These are phyloP conservation scores for Cassiopea xamachana DNA, from an alignment of 30 jellyfish, hydroid and myxozoan genomes.

Conservation along the genomic window DNA sequence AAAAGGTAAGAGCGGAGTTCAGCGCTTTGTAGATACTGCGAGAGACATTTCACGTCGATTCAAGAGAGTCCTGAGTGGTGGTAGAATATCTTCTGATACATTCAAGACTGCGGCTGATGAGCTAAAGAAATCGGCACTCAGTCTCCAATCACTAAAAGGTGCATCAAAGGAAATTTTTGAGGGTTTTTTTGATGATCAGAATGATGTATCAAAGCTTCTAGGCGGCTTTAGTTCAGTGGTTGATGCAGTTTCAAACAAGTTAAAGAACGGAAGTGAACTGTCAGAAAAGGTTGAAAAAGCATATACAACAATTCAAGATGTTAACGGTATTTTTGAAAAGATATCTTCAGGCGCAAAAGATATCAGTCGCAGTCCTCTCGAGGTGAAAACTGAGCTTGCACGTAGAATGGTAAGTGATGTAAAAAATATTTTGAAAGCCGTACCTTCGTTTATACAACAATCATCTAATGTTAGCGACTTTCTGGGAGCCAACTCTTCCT, in stretches of 20 bases:
- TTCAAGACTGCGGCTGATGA: conserved; percentile 74
- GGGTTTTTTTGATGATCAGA: conserved; percentile 77
- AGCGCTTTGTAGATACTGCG: conserved; percentile 54
- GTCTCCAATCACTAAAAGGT: conserved; percentile 65
- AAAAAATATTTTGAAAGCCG: conserved; percentile 50
- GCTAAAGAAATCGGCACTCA: conserved; percentile 65
- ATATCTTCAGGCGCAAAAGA: conserved; percentile 42
- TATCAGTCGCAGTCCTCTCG: conserved; percentile 82
- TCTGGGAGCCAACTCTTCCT: conserved; percentile 65
- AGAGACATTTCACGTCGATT: conserved; percentile 66
- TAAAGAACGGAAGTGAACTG: conserved; percentile 59
- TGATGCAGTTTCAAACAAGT: conserved; percentile 62
- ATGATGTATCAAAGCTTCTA: conserved; percentile 64
- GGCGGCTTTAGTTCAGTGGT: conserved; percentile 65
- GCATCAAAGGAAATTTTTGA: conserved; percentile 76
- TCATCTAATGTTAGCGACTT: conserved; percentile 71
- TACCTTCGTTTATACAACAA: conserved; percentile 74
- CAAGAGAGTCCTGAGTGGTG: conserved; percentile 38
- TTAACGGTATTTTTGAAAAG: conserved; percentile 17
- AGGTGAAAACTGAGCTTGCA: conserved; percentile 65
- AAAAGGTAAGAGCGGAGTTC: conserved; percentile 81
- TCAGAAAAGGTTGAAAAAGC: conserved; percentile 73
- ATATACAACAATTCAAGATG: conserved; percentile 58
- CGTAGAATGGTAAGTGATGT: conserved; percentile 77
- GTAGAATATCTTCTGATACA: conserved; percentile 71